Evolutionary conservation across 2,797 vertebrate species (phyloP).

Genomic region (Fratercula arctica): DNA sequence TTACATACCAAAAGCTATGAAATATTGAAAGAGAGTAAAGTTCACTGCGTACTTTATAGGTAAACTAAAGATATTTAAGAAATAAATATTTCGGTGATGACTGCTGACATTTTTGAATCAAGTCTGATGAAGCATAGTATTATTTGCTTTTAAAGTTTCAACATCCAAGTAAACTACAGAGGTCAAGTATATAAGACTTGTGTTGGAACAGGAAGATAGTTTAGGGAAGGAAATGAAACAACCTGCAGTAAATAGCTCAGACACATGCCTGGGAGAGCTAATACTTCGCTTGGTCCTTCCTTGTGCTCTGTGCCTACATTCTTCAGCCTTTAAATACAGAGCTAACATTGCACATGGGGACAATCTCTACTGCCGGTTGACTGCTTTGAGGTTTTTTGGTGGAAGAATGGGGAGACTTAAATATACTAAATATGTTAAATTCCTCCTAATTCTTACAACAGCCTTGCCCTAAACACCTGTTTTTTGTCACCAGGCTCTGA

Average conservation of each 20-base stretch:
- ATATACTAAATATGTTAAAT: neutral
- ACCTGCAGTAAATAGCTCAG: neutral
- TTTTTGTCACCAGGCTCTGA: neutral
- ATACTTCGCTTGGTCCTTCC: neutral
- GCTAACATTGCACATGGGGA: neutral
- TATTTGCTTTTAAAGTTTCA: neutral
- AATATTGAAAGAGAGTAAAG: neutral
- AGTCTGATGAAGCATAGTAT: neutral
- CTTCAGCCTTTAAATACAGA: neutral
- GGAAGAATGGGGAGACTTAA: neutral
- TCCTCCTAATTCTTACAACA: neutral
- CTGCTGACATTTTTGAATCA: neutral
- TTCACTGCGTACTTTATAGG: neutral
- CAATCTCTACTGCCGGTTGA: neutral
- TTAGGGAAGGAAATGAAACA: neutral
- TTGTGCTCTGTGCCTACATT: neutral
- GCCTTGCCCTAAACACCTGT: neutral
- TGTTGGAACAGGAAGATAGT: neutral
- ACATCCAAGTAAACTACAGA: neutral
- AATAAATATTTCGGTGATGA: neutral
- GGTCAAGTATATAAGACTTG: neutral
- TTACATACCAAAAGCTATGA: neutral
- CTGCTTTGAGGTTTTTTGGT: neutral
- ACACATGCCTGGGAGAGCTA: accelerated
- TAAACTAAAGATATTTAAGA: neutral